Percentiles rank a stretch among this genome's conserved stretches.
phyloP scores from a whole-genome alignment of 1,140 invertebrate genomes.

The Cotesia chilonis region DNA sequence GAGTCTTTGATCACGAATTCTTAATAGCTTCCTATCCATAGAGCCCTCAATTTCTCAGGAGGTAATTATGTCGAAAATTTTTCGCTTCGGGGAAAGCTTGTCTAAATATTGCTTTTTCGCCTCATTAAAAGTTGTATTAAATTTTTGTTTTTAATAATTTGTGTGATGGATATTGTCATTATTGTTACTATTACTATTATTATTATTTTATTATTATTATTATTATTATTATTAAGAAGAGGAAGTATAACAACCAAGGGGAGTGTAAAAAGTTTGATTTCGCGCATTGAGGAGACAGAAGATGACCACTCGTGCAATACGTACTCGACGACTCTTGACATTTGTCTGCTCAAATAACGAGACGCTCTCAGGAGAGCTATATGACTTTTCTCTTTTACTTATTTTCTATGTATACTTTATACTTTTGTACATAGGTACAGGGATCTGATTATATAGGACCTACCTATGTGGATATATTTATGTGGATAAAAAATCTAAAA shows the following conservation, averaged over 20 bases:
- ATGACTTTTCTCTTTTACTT: conserved; percentile 38
- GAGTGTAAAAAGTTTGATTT: conserved; percentile 11
- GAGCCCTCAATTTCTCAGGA: background rate
- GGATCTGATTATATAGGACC: too few species aligned
- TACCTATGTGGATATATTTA: too few species aligned
- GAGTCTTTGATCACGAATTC: conserved; percentile 9
- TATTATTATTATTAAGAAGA: background rate
- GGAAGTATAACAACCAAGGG: background rate
- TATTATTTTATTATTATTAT: too few species aligned
- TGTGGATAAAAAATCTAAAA: background rate
- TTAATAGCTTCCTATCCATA: conserved; percentile 7
- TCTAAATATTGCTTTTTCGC: background rate
- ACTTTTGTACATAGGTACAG: background rate
- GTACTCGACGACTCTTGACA: conserved; percentile 24
- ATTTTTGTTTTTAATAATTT: too few species aligned
- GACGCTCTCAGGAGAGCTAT: conserved; percentile 53
- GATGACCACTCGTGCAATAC: conserved; percentile 5
- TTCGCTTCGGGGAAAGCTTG: background rate
- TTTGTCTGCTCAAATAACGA: conserved; percentile 39
- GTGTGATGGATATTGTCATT: too few species aligned
- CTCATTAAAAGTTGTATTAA: too few species aligned
- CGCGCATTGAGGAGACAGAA: background rate
- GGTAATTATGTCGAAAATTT: background rate
- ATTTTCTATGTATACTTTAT: background rate
- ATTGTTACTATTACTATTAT: too few species aligned